Base-by-base conservation (phyloP, 2,113 vertebrate species). In the Amazona guildingii region DNA sequence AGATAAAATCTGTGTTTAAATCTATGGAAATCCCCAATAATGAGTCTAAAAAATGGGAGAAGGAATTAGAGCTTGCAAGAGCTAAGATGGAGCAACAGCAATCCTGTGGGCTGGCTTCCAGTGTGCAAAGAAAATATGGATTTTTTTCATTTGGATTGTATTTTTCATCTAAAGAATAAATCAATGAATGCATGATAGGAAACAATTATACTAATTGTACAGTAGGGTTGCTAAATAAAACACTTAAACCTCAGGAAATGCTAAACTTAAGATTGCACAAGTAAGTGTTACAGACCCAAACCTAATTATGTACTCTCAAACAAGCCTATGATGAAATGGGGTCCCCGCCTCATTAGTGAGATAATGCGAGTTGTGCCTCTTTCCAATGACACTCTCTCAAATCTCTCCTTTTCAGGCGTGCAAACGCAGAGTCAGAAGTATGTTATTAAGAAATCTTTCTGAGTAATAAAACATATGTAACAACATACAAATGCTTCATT, bases 231-330 rank as follows among this genome's bases (percentile, higher is more conserved):
- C 44, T 95, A 90, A 95, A 86, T 92, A 88, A 88, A 93, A 93
- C 76, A 88, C 64, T 96, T 77, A 77, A 88, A 93, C 61, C 68
- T 90, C 92, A 91, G 74, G 62, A 97, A 92, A 90, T n/a, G 19
- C 25, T 73, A 54, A 91, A 62, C n/a, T 92, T 93, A 55, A 76
- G 75, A 94, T 76, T 89, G 66, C 57, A 84, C 43, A 86, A 88
- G n/a, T 62, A 74, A 74, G 23, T 83, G 61, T 74, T 72, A 81
- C 49, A 76, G 52, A 73, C 15, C 39, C 78, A 94, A 86, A 84
- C 35, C 73, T 76, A 83, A 92, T 88, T 64, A 93, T 9, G 31
- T 23, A 25, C 61, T 79, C 69, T 84, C 80, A 90, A 92, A 88
- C 43, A 92, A 94, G 66, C 15, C 37, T 51, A 48, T 62, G 77